Evolutionary conservation across 2,113 vertebrate species (phyloP).

Genomic region (Gobiocypris rarus): DNA sequence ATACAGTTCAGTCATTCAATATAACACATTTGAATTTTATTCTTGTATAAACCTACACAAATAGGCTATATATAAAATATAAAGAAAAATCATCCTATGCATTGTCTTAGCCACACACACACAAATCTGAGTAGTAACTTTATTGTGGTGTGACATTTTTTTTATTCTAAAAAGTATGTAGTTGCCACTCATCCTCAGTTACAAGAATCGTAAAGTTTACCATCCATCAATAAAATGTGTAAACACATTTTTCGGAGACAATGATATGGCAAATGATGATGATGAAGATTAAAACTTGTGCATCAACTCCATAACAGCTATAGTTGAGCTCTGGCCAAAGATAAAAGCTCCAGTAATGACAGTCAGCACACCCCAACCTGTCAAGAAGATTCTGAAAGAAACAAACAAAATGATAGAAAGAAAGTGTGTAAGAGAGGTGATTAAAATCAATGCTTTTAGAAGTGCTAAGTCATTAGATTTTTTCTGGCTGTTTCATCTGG

Average conservation of each 20-base stretch:
- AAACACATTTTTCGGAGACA: not conserved
- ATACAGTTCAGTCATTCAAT: not conserved
- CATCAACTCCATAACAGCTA: conserved; percentile 53
- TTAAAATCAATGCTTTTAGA: not conserved
- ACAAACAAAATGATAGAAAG: not conserved
- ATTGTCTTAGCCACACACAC: not conserved
- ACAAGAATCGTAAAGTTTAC: not conserved
- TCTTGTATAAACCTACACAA: not conserved
- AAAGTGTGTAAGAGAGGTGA: not conserved
- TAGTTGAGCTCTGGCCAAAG: conserved; percentile 76
- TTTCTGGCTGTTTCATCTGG: too few relatives aligned
- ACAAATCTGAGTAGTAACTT: not conserved
- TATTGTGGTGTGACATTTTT: not conserved
- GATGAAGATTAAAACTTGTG: conserved; percentile 46
- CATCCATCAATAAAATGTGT: not conserved
- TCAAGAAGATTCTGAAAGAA: conserved; percentile 76
- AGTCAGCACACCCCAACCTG: conserved; percentile 79
- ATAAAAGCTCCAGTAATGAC: conserved; percentile 73
- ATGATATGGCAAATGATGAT: not conserved
- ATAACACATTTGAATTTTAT: not conserved
- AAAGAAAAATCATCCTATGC: not conserved
- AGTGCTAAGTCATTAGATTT: too few relatives aligned
- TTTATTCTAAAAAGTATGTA: not conserved
- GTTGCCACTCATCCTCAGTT: conserved; percentile 1
- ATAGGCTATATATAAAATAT: not conserved